These are phyloP conservation scores for Valencia hispanica DNA, from an alignment of 2,797 vertebrate species.

Conservation along the genomic window DNA sequence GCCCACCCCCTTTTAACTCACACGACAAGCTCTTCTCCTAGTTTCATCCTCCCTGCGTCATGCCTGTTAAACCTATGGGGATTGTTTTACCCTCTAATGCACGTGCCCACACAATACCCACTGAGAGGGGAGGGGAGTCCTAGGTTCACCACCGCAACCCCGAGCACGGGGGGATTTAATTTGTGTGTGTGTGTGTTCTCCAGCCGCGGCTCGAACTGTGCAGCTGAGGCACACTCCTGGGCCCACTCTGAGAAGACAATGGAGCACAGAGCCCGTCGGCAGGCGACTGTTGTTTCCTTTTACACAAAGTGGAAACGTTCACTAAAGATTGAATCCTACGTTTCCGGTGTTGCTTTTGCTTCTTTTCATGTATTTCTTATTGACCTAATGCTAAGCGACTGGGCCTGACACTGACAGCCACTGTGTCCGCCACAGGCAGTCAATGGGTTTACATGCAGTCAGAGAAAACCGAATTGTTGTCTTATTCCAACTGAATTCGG, in stretches of 20 bases:
- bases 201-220: constrained; percentile 56
- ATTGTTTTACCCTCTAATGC: constrained; percentile 66
- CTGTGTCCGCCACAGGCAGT: background rate
- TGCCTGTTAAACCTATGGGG: constrained; percentile 71
- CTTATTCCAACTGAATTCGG: too few species aligned
- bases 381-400: constrained; percentile 38
- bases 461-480: too few species aligned
- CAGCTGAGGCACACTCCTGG: constrained; percentile 21
- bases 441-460: too few species aligned
- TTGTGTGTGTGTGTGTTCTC: constrained; percentile 71
- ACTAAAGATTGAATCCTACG: constrained; percentile 10
- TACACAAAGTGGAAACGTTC: constrained; percentile 34
- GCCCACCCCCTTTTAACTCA: constrained; percentile 39
- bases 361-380: constrained; percentile 20
- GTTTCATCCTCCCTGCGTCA: constrained; percentile 57
- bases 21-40: constrained; percentile 44
- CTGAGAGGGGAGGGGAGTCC: constrained; percentile 69
- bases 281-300: constrained; percentile 30
- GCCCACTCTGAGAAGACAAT: background rate
- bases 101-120: constrained; percentile 64
- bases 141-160: constrained; percentile 58
- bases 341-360: background rate
- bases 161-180: constrained; percentile 11
- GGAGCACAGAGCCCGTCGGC: background rate
- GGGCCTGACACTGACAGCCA: constrained; percentile 6